Percentiles rank a stretch among this genome's conserved stretches.
Conservation (phyloP, 2,113 vertebrate species). For the Castor canadensis region DNA sequence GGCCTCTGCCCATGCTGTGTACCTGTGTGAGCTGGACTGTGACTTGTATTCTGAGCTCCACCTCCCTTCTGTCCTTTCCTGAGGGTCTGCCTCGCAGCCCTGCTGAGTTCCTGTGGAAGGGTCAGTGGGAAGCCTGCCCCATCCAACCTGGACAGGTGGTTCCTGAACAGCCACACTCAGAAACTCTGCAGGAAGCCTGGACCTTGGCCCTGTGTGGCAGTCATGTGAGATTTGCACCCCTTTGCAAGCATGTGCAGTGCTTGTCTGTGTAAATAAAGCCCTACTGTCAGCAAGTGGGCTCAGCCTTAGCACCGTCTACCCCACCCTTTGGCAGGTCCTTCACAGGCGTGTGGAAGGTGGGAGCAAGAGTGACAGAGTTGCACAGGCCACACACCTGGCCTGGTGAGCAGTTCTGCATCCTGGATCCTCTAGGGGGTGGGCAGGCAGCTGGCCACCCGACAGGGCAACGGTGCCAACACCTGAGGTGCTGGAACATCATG, state of each 20-base stretch:
- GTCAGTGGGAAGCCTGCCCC: no score
- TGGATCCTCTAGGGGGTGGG: neutral
- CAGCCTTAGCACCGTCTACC: neutral
- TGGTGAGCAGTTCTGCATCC: neutral
- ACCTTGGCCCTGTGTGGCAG: neutral
- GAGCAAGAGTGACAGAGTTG: neutral
- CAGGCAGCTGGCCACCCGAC: fast-evolving
- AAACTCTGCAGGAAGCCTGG: neutral
- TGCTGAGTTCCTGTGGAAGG: neutral
- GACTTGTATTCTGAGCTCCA: neutral
- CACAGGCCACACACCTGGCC: neutral
- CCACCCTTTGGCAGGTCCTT: neutral
- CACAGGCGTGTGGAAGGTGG: neutral
- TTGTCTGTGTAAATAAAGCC: conserved; percentile 82
- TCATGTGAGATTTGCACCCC: conserved; percentile 67
- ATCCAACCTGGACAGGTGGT: neutral
- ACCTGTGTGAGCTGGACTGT: neutral
- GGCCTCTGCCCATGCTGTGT: neutral
- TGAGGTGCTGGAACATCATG: neutral
- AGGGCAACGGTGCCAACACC: neutral
- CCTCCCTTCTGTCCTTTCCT: neutral
- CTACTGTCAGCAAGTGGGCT: conserved; percentile 53
- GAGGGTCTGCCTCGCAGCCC: neutral
- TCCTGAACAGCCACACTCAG: neutral
- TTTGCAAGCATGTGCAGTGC: conserved; percentile 53